Evolutionary conservation across 2,113 vertebrate species (phyloP), one percentile per base, ranked within the genome.

Genomic region (Chaetops frenatus): DNA sequence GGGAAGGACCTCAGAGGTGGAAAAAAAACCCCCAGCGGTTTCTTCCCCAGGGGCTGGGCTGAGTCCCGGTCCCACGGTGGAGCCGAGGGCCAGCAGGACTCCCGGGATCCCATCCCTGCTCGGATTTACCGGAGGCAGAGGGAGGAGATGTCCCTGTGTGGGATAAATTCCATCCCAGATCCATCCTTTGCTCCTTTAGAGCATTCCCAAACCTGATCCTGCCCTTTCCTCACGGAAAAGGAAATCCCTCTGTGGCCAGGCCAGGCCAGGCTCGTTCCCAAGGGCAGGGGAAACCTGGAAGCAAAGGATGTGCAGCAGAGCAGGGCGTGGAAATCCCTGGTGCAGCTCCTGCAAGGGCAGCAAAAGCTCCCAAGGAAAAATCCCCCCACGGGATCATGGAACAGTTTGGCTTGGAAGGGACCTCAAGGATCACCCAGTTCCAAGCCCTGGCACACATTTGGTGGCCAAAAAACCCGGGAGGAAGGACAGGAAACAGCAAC

Each of bases 351-450:
- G 74, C 38, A 13, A n/a, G 42, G 0, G 8, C 87, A 84, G 53
- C 20, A 1, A n/a, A 38, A 35, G n/a, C 57, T 27, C 9, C 81
- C 15, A 12, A 13, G 25, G 53, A 15, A 33, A 77, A 53, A 83
- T n/a, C n/a, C n/a, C n/a, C n/a, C n/a, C n/a, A 24, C 0, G 8
- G 36, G 20, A 28, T 1, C 53, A 1, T 4, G 29, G 69, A n/a
- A 67, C 1, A 23, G 5, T 45, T 66, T 29, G 33, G 51, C 33
- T 58, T 1, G 11, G 44, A 51, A 38, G 3, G 67, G 10, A 65
- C 42, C 15, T 20, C 5, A 1, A 36, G 40, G 69, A 82, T 82
- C 70, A n/a, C 3, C 28, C 69, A 24, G 33, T 31, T n/a, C 69
- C 61, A 16, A 33, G 1, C 28, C 51, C 50, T 38, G 58, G 36